A percentile compares a stretch with the other conserved stretches of the same genome.
Conservation (phyloP, 1,140 invertebrate genomes). For the Micrasema minimum region DNA sequence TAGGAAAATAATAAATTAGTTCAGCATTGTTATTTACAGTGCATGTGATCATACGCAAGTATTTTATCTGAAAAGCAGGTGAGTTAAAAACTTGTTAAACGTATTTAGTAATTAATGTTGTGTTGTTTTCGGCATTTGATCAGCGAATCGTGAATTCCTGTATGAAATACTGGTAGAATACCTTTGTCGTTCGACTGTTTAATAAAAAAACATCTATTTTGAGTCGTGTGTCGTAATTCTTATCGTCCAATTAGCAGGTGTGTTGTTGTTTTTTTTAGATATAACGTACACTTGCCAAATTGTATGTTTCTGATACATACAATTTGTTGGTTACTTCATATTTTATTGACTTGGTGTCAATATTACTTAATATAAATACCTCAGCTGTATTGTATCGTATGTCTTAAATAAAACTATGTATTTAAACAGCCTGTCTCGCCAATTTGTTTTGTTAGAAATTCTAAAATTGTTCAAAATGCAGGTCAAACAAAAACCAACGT, state of each 20-base stretch:
- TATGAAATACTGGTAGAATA: background rate
- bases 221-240: background rate
- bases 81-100: background rate
- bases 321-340: slow-evolving; percentile 4
- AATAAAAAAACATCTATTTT: background rate
- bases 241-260: slow-evolving; percentile 4
- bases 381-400: background rate
- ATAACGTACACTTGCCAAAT: slow-evolving; percentile 12
- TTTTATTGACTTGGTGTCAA: slow-evolving; percentile 25
- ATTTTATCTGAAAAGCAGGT: slow-evolving; percentile 14
- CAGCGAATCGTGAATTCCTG: background rate
- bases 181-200: slow-evolving; percentile 15
- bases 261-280: slow-evolving; percentile 19
- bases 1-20: slow-evolving; percentile 13
- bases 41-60: slow-evolving; percentile 21
- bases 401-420: background rate
- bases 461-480: too few relatives aligned
- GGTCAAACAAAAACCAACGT: too few relatives aligned
- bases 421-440: too few relatives aligned
- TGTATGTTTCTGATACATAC: background rate
- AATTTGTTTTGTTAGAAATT: too few relatives aligned
- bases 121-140: background rate
- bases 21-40: slow-evolving; percentile 14
- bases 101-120: background rate
- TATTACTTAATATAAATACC: slow-evolving; percentile 22